Base-by-base conservation (phyloP, 2,113 vertebrate genomes). In the Tapirus terrestris region DNA sequence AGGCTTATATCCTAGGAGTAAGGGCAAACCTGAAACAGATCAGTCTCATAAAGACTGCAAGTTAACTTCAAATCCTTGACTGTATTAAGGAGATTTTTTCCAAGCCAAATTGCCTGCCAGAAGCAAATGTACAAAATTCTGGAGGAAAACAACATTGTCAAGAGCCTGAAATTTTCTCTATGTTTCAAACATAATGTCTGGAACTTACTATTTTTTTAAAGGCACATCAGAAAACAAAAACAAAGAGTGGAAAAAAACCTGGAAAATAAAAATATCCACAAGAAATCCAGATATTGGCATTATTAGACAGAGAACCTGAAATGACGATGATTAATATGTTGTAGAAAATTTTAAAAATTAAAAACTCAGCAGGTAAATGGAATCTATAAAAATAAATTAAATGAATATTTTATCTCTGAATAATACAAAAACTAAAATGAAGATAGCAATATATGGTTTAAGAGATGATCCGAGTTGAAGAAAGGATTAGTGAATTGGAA, bases 391-490 rank as follows among this genome's bases (percentile, higher is more conserved):
- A 94, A 68, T 43, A 45, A 63, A 39, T 87, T 79, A 67, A 86
- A 31, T 88, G 5, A 8, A 29, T 70, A 60, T 84, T 92, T 93
- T 91, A 65, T 82, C 82, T 9, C 77, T 77, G 21, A 94, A 95
- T 94, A 72, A 33, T 33, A 85, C 1, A 92, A 92, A 89, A 95
- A 33, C 16, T 75, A 8, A 94, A 80, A 94, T 63, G 73, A 93
- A 84, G 39, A 58, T 58, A 88, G 39, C 27, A 94, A 83, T 43
- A 18, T 56, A 27, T 56, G 43, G 11, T 76, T 81, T 93, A 60
- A 76, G 27, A 70, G 16, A 61, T 84, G 31, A 87, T 81, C 79
- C 72, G 45, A 23, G 31, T 17, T 53, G 33, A 77, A 61, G 25
- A 89, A 68, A 93, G 7, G 3, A 86, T 80, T 76, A 29, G 21